phyloP scores from a whole-genome alignment of 2,113 vertebrate species.

The Potamarius usumacintae region DNA sequence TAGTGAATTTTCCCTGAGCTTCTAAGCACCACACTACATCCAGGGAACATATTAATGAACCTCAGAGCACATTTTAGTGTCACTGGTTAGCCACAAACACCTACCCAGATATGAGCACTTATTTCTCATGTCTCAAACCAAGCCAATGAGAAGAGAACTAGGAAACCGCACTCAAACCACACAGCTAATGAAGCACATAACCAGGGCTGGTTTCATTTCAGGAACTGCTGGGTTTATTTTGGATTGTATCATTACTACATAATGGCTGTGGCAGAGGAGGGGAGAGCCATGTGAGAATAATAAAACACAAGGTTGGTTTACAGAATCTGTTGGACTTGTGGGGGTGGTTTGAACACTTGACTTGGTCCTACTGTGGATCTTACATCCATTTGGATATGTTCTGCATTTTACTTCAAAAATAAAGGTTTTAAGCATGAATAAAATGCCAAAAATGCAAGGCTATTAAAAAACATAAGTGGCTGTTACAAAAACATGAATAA shows the following conservation, averaged over 20 bases:
- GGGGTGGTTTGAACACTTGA: not conserved
- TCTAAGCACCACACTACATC: not conserved
- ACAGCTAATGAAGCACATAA: not conserved
- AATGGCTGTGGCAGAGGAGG: not conserved
- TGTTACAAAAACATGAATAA: too few relatives aligned
- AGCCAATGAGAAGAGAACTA: not conserved
- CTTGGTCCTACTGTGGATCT: not conserved
- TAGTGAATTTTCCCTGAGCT: not conserved
- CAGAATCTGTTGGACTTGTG: not conserved
- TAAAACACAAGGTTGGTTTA: not conserved
- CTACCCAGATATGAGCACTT: not conserved
- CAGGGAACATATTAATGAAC: not conserved
- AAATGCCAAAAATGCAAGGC: not conserved
- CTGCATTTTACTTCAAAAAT: not conserved
- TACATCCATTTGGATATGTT: not conserved
- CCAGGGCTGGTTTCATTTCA: constrained; percentile 7
- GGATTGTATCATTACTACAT: constrained; percentile 9
- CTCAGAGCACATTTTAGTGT: not conserved
- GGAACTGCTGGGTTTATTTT: constrained; percentile 11
- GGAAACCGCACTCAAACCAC: constrained; percentile 6
- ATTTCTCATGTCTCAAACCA: not conserved
- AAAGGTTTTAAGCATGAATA: not conserved
- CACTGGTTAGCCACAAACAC: constrained; percentile 26
- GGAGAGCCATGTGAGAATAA: not conserved
- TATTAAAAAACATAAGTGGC: not conserved